Conservation (phyloP, 2,797 vertebrate genomes). For the Xenopus petersii region DNA sequence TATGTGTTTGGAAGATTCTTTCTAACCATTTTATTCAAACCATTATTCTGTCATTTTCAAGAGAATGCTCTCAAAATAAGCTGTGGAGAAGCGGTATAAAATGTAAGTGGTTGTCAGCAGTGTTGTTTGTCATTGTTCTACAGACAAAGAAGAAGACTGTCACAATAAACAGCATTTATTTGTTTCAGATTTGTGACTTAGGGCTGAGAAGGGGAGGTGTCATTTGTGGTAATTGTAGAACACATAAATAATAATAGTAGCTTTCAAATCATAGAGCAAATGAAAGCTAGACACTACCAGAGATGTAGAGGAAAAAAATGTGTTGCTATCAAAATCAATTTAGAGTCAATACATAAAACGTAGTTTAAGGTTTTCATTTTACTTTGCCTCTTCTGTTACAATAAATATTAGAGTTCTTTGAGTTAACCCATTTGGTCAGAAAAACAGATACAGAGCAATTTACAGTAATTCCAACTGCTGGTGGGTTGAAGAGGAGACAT, state of each 20-base stretch:
- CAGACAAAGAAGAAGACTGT: constrained; percentile 71
- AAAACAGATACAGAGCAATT: too few relatives aligned
- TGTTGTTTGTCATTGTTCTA: constrained; percentile 64
- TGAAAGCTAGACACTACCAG: constrained; percentile 65
- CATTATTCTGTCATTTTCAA: constrained; percentile 55
- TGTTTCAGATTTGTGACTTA: constrained; percentile 66
- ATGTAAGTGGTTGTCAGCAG: constrained; percentile 59
- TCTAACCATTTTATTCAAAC: constrained; percentile 52
- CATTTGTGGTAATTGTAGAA: constrained; percentile 65
- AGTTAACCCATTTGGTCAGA: too few relatives aligned
- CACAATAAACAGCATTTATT: constrained; percentile 70
- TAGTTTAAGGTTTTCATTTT: constrained; percentile 37
- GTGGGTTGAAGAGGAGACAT: too few relatives aligned
- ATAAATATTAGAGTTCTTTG: neutral
- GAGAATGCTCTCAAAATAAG: constrained; percentile 56
- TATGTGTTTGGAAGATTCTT: constrained; percentile 50
- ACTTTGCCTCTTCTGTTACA: neutral
- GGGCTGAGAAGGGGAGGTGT: constrained; percentile 66
- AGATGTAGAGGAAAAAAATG: constrained; percentile 61
- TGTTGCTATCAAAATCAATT: constrained; percentile 64
- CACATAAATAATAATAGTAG: constrained; percentile 69
- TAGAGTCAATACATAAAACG: constrained; percentile 54
- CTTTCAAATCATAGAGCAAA: constrained; percentile 69
- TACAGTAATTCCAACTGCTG: too few relatives aligned
- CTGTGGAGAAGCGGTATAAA: constrained; percentile 52